A percentile compares a stretch with the other conserved stretches of the same genome.
These are phyloP conservation scores for Noturus placidus DNA, from an alignment of 2,113 vertebrate genomes.

Conservation along the genomic window DNA sequence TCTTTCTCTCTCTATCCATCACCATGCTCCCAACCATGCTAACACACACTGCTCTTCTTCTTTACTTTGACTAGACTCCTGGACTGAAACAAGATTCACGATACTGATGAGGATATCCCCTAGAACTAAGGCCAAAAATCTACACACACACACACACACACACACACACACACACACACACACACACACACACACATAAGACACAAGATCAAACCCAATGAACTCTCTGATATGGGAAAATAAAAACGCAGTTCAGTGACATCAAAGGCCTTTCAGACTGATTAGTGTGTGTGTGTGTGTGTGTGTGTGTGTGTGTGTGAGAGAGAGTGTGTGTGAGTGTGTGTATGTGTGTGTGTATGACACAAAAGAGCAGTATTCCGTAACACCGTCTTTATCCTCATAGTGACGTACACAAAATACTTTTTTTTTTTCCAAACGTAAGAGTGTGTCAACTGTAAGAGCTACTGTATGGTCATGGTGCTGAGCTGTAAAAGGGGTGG, in stretches of 20 bases:
- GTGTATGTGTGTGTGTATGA: not conserved
- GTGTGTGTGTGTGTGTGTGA: conserved; percentile 8
- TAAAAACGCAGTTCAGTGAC: conserved; percentile 38
- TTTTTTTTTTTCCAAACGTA: not conserved
- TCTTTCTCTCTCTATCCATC: conserved; percentile 23
- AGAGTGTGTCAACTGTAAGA: too few species aligned
- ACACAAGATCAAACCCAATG: conserved; percentile 43
- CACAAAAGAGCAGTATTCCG: not conserved
- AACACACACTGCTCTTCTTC: not conserved
- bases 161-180: conserved; percentile 2
- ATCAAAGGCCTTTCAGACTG: conserved; percentile 46
- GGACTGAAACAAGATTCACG: not conserved
- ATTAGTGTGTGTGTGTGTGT: conserved; percentile 40
- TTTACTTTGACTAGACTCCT: not conserved
- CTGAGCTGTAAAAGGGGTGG: not conserved
- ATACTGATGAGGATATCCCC: not conserved
- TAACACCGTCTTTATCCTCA: not conserved
- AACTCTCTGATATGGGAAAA: conserved; percentile 43
- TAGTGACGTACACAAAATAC: not conserved
- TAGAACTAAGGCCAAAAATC: not conserved
- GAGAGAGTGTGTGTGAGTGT: not conserved
- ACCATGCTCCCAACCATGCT: not conserved
- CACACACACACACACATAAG: not conserved
- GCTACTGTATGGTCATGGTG: not conserved
- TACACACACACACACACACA: conserved; percentile 5